These are phyloP conservation scores for Mixornis gularis DNA, from an alignment of 2,113 vertebrate species.

Conservation along the genomic window DNA sequence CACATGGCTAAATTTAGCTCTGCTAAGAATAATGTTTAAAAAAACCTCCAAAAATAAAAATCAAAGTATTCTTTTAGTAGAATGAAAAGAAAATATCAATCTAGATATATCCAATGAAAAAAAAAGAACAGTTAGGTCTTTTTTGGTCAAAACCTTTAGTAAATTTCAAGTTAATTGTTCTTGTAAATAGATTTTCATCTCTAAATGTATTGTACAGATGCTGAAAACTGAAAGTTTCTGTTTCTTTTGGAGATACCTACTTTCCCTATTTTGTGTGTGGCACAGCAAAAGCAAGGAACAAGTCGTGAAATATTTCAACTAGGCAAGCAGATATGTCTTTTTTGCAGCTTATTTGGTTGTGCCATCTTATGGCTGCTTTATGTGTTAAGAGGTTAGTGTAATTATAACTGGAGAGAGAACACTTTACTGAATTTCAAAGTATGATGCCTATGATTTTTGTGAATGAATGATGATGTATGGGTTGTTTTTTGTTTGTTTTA, in stretches of 20 bases:
- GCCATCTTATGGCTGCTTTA: rapidly evolving
- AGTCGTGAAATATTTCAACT: neutral
- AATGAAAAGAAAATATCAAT: neutral
- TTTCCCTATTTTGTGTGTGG: neutral
- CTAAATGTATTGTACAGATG: neutral
- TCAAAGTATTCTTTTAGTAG: neutral
- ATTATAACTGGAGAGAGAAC: neutral
- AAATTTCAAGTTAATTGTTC: neutral
- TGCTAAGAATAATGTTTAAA: neutral
- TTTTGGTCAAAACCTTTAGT: neutral
- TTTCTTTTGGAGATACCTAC: neutral
- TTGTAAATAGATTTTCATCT: neutral
- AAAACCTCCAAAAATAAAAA: neutral
- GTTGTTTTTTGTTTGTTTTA: neutral
- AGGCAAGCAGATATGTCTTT: rapidly evolving
- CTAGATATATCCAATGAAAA: neutral
- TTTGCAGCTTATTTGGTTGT: neutral
- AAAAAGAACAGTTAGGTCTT: neutral
- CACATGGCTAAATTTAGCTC: neutral
- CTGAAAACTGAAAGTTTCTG: neutral
- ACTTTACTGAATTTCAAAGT: neutral
- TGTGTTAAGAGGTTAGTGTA: neutral
- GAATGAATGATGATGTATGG: neutral
- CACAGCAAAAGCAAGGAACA: neutral
- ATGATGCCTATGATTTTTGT: neutral